Conservation (phyloP, 2,797 vertebrate species). For the Pitangus sulphuratus region DNA sequence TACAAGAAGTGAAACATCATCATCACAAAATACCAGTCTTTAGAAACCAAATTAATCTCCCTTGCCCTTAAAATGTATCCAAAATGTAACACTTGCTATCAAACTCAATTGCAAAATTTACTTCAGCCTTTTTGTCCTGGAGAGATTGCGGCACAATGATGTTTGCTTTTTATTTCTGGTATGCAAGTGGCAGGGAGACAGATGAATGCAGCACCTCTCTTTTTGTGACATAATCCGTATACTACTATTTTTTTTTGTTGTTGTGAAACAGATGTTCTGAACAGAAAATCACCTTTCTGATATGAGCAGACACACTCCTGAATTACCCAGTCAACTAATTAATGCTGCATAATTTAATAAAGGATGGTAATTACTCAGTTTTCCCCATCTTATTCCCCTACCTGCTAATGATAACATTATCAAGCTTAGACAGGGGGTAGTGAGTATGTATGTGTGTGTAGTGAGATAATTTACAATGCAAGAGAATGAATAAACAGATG, state of each 20-base stretch:
- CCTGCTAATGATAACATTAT: constrained; percentile 45
- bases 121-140: neutral
- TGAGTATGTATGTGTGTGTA: neutral
- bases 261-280: constrained; percentile 55
- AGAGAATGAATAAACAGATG: constrained; percentile 33
- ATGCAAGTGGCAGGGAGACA: constrained; percentile 24
- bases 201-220: constrained; percentile 22
- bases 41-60: neutral
- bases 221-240: constrained; percentile 45
- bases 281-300: constrained; percentile 31
- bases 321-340: constrained; percentile 56
- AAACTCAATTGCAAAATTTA: constrained; percentile 8
- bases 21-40: neutral
- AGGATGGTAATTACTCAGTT: constrained; percentile 44
- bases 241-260: constrained; percentile 62
- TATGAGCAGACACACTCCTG: constrained; percentile 24
- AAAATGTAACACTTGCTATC: constrained; percentile 5
- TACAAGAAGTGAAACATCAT: neutral
- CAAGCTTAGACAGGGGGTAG: neutral
- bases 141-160: neutral
- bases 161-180: constrained; percentile 16
- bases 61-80: neutral
- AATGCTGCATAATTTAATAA: constrained; percentile 71
- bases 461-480: neutral
- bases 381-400: neutral